These are phyloP conservation scores for Hypolimnas misippus DNA, from an alignment of 2,888 invertebrate species.

Conservation along the genomic window DNA sequence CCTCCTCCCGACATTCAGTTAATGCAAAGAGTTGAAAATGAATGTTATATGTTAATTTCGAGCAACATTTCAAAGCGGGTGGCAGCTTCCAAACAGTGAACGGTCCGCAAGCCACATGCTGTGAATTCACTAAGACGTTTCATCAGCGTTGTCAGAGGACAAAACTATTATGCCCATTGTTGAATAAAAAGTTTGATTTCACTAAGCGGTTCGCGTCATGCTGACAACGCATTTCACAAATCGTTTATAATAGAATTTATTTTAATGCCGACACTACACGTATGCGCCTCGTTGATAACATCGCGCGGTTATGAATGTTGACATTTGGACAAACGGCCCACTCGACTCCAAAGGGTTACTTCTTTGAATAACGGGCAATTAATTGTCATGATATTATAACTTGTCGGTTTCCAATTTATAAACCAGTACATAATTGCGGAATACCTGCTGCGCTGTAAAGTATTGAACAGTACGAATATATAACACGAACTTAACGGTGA, in stretches of 20 bases:
- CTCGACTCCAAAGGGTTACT: slow-evolving; percentile 60
- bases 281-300: slow-evolving; percentile 67
- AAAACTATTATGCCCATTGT: slow-evolving; percentile 69
- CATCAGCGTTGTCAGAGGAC: slow-evolving; percentile 72
- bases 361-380: slow-evolving; percentile 66
- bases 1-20: slow-evolving; percentile 47
- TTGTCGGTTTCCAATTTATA: slow-evolving; percentile 36
- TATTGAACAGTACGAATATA: slow-evolving; percentile 8
- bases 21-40: slow-evolving; percentile 69
- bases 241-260: slow-evolving; percentile 77
- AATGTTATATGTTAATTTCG: slow-evolving; percentile 51
- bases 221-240: slow-evolving; percentile 79
- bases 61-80: slow-evolving; percentile 53
- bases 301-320: slow-evolving; percentile 71
- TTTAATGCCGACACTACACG: slow-evolving; percentile 55
- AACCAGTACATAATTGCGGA: slow-evolving; percentile 35
- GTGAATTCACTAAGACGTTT: slow-evolving; percentile 69
- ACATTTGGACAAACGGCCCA: slow-evolving; percentile 59
- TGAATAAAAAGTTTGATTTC: slow-evolving; percentile 60
- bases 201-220: slow-evolving; percentile 71
- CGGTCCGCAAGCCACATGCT: slow-evolving; percentile 67
- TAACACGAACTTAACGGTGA: not conserved
- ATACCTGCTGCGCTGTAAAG: slow-evolving; percentile 9
- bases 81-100: slow-evolving; percentile 76
- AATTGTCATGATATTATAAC: slow-evolving; percentile 63